Percentiles rank a stretch among this genome's conserved stretches.
Evolutionary conservation across 1,140 invertebrate genomes (phyloP).

Genomic region (Zaprionus capensis): DNA sequence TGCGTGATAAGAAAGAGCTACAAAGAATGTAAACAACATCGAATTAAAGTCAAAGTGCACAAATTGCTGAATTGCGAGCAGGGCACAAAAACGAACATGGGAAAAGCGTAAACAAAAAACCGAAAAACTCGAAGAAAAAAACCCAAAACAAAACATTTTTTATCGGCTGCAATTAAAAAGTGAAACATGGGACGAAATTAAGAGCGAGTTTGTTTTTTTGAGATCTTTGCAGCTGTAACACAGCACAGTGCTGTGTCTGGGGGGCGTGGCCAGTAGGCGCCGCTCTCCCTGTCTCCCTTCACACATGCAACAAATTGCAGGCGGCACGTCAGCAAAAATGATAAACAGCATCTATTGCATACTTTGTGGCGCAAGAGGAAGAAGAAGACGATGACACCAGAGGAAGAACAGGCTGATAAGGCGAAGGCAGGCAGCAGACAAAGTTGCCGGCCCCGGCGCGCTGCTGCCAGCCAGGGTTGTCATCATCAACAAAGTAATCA

Average conservation of each 20-base stretch:
- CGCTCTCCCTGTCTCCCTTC: not conserved
- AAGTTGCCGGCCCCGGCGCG: constrained; percentile 25
- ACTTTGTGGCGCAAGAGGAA: constrained; percentile 66
- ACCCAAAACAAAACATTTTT: not conserved
- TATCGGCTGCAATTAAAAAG: constrained; percentile 36
- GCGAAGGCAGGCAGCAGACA: constrained; percentile 27
- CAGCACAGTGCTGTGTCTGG: constrained; percentile 37
- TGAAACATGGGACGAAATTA: constrained; percentile 37
- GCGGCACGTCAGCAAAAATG: constrained; percentile 71
- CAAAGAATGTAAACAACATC: constrained; percentile 57
- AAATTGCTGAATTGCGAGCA: constrained; percentile 14
- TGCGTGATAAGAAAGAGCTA: constrained; percentile 43
- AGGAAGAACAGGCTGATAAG: constrained; percentile 22
- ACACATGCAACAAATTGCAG: constrained; percentile 69
- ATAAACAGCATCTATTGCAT: constrained; percentile 80
- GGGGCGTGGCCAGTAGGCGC: not conserved
- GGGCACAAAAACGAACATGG: constrained; percentile 8
- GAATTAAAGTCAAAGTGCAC: constrained; percentile 28
- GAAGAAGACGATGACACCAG: constrained; percentile 25
- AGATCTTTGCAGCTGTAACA: constrained; percentile 1
- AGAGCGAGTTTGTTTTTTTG: constrained; percentile 16
- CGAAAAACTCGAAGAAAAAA: constrained; percentile 2
- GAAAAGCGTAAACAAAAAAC: not conserved
- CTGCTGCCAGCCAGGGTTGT: constrained; percentile 59
- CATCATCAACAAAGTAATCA: constrained; percentile 82